Percentiles rank a stretch among this genome's conserved stretches.
Evolutionary conservation across 2,888 invertebrate species (phyloP).

Genomic region (Ectobius pallidus): DNA sequence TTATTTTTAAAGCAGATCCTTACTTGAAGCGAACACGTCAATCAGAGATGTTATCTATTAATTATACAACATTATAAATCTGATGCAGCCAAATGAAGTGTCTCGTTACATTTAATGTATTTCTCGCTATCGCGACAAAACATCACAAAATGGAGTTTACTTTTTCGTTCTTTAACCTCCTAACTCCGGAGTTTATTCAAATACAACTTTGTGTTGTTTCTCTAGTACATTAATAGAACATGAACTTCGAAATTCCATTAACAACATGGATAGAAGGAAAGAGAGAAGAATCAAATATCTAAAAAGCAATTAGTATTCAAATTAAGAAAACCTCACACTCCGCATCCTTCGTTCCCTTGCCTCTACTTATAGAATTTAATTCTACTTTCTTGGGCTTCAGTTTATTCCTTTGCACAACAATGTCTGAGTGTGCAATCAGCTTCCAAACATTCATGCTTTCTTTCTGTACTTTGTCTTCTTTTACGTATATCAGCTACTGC

Average conservation of each 20-base stretch:
- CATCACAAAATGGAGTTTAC: background rate
- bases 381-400: background rate
- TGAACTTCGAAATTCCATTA: slow-evolving; percentile 18
- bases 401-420: too few relatives aligned
- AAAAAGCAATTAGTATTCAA: slow-evolving; percentile 16
- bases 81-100: too few relatives aligned
- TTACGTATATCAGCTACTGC: background rate
- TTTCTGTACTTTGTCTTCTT: background rate
- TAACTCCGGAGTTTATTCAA: background rate
- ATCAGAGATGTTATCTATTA: too few relatives aligned
- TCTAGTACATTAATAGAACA: background rate
- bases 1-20: too few relatives aligned
- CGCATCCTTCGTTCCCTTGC: too few relatives aligned
- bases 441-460: background rate
- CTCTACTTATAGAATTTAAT: background rate
- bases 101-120: too few relatives aligned
- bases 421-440: too few relatives aligned
- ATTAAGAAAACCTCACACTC: too few relatives aligned
- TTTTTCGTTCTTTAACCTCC: background rate
- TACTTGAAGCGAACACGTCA: too few relatives aligned
- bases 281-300: slow-evolving; percentile 2
- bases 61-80: too few relatives aligned
- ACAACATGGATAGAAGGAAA: too few relatives aligned
- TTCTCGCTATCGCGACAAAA: too few relatives aligned
- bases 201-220: background rate